Evolutionary conservation across 2,888 invertebrate species (phyloP), one percentile per base, ranked within the genome.

Genomic region (Hydraecia micacea): DNA sequence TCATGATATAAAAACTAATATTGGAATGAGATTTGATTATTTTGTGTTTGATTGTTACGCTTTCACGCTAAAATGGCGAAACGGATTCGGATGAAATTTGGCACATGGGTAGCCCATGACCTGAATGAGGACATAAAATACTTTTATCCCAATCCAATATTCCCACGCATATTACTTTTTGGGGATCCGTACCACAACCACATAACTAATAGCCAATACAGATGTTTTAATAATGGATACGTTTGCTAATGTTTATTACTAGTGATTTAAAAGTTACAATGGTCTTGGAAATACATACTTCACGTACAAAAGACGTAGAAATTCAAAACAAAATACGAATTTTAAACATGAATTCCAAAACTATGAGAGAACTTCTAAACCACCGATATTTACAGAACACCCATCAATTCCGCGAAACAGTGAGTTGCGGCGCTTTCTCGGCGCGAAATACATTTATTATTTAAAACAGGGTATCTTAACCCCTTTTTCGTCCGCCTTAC

Each of bases 361-460:
- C 84, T 72, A 80, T 49, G 32, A 32, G 25, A 15, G 15, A 55
- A 49, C 25, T 60, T 66, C 49, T 42, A 58, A 72, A 84, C 62
- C 32, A 25, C 13, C 11, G 25, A 78, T 60, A 70, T 80, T 73
- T 73, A 68, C 25, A 42, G 15, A 42, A 21, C 25, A 55, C 25
- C n/a, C n/a, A n/a, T 8, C 18, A 62, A 83, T 67, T 83, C 73
- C 32, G n/a, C 21, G 52, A 73, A 63, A 71, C 80, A 62, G 73
- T 73, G 68, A 80, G 46, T 60, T 74, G 36, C 42, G 49, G 60
- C 15, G 28, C 72, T 49, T 70, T 62, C 49, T 58, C 71, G 73
- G 85, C 71, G 72, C 77, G 66, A 79, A 81, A 78, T 73, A 74
- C 66, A 87, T 87, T 85, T 85, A 88, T 81, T 87, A 88, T 88